Conservation (phyloP, 1,140 invertebrate genomes). For the Lasioglossum baleicum region DNA sequence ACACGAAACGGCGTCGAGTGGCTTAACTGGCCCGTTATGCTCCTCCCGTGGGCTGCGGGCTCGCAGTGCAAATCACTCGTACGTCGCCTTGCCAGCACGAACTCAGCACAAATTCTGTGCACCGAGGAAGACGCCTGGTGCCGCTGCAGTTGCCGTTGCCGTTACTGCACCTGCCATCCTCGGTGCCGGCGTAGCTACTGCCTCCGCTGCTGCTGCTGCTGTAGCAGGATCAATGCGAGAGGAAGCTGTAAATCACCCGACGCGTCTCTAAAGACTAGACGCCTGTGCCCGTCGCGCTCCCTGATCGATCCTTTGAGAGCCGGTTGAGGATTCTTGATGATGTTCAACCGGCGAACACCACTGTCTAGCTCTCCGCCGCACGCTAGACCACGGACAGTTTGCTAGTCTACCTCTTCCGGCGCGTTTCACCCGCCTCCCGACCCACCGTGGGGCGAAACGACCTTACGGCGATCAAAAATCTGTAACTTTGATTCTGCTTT, state of each 20-base stretch:
- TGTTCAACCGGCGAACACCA: no score
- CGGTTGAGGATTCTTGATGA: background rate
- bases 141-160: conserved; percentile 11
- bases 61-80: conserved; percentile 65
- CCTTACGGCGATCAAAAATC: no score
- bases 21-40: conserved; percentile 61
- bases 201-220: conserved; percentile 23
- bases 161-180: conserved; percentile 27
- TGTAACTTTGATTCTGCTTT: no score
- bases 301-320: background rate
- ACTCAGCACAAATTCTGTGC: conserved; percentile 66
- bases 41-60: conserved; percentile 42
- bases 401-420: no score
- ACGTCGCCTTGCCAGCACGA: conserved; percentile 65
- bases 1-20: conserved; percentile 53
- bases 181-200: conserved; percentile 5
- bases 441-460: no score
- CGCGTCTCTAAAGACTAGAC: conserved; percentile 44
- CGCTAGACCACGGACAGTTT: no score
- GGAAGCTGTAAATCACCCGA: conserved; percentile 58
- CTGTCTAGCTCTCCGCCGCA: no score
- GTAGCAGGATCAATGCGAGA: conserved; percentile 36
- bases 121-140: conserved; percentile 30
- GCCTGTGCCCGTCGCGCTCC: conserved; percentile 13
- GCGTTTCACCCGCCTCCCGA: no score